A percentile compares a stretch with the other conserved stretches of the same genome.
These are phyloP conservation scores for Callithrix jacchus DNA, from an alignment of 2,113 vertebrate species.

Conservation along the genomic window DNA sequence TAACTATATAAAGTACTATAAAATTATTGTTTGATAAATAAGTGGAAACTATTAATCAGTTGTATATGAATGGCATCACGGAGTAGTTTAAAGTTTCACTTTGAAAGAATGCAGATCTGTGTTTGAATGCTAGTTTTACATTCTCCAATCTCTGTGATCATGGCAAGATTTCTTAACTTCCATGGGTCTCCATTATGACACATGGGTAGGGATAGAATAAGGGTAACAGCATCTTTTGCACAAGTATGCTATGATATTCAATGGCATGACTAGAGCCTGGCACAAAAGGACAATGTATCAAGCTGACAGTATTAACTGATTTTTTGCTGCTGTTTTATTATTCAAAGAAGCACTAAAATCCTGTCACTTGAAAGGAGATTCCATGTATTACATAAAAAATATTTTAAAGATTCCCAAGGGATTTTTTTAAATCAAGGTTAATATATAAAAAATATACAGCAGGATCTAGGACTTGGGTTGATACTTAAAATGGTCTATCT, in stretches of 20 bases:
- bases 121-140: not conserved
- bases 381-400: not conserved
- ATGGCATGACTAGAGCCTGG: not conserved
- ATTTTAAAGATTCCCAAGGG: not conserved
- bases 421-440: not conserved
- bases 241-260: not conserved
- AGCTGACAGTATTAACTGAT: not conserved
- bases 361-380: not conserved
- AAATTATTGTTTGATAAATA: not conserved
- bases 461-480: not conserved
- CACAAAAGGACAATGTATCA: not conserved
- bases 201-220: not conserved
- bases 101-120: not conserved
- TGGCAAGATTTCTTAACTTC: not conserved
- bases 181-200: not conserved
- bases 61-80: not conserved
- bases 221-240: not conserved
- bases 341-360: not conserved
- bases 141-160: not conserved
- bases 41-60: not conserved
- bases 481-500: not conserved
- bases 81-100: not conserved
- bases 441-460: not conserved
- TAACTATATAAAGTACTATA: not conserved
- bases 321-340: not conserved